Conservation (phyloP, 1,140 invertebrate species). For the Drosophila kikkawai region DNA sequence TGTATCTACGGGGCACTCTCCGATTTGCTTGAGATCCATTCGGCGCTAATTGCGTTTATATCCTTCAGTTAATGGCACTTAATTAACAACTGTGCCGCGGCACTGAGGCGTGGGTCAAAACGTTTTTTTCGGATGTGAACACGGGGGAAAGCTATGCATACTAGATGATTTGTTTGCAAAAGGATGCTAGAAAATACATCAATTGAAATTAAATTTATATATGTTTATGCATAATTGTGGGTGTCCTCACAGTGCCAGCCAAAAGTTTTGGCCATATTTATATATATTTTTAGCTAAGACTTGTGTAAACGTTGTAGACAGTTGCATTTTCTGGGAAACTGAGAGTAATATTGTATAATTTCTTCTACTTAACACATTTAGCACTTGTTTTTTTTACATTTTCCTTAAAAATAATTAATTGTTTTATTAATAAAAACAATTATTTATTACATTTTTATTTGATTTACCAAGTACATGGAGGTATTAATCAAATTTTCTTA, state of each 20-base stretch:
- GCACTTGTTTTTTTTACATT: background rate
- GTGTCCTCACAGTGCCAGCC: background rate
- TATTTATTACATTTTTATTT: too few species aligned
- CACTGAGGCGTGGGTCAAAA: constrained; percentile 63
- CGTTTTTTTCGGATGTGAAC: constrained; percentile 52
- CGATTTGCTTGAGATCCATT: constrained; percentile 80
- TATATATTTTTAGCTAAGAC: background rate
- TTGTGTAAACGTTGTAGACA: background rate
- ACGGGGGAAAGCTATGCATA: constrained; percentile 19
- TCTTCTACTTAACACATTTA: background rate
- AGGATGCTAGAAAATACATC: constrained; percentile 8
- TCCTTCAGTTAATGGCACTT: constrained; percentile 84
- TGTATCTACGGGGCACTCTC: constrained; percentile 5
- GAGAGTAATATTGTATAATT: background rate
- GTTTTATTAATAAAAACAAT: background rate
- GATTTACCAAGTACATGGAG: background rate
- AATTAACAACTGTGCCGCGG: constrained; percentile 79
- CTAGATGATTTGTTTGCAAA: constrained; percentile 29
- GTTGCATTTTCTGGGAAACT: background rate
- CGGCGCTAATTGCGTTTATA: constrained; percentile 83
- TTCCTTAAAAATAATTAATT: background rate
- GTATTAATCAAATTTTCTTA: background rate
- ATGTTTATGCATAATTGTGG: background rate
- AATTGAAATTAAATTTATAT: constrained; percentile 12
- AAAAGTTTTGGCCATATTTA: background rate